Evolutionary conservation across 2,797 vertebrate genomes (phyloP).

Genomic region (Ambastaia sidthimunki): DNA sequence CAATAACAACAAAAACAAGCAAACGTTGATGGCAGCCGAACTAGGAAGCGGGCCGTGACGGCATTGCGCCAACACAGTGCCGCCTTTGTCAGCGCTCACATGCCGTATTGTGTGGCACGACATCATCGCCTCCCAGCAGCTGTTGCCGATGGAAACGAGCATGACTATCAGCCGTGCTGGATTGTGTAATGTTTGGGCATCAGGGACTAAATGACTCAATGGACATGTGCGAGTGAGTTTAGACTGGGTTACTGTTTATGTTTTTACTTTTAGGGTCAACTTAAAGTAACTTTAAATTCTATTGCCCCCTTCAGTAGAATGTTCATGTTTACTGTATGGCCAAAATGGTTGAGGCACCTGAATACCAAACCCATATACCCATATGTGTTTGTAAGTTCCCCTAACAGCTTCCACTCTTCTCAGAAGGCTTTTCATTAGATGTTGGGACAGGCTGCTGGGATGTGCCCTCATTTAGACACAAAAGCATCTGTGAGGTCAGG

Average conservation of each 20-base stretch:
- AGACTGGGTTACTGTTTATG: conserved; percentile 34
- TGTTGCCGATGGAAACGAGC: conserved; percentile 76
- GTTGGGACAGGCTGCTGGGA: neutral
- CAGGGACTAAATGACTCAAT: conserved; percentile 45
- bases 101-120: conserved; percentile 77
- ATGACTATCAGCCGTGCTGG: conserved; percentile 72
- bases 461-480: too few species aligned
- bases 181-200: conserved; percentile 56
- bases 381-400: neutral
- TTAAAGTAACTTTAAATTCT: neutral
- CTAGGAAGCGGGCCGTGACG: conserved; percentile 67
- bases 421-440: neutral
- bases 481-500: too few species aligned
- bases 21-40: conserved; percentile 42
- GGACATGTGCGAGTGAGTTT: conserved; percentile 40
- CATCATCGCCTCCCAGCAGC: conserved; percentile 79
- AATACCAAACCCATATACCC: neutral
- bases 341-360: neutral
- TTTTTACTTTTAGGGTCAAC: neutral
- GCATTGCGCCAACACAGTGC: conserved; percentile 75
- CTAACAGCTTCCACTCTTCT: neutral
- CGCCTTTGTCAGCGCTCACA: conserved; percentile 75
- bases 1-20: conserved; percentile 64
- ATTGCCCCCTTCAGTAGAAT: neutral
- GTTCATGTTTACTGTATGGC: neutral